Percentiles rank a stretch among this genome's conserved stretches.
Conservation (phyloP, 2,888 invertebrate species). For the Salpingus planirostris region DNA sequence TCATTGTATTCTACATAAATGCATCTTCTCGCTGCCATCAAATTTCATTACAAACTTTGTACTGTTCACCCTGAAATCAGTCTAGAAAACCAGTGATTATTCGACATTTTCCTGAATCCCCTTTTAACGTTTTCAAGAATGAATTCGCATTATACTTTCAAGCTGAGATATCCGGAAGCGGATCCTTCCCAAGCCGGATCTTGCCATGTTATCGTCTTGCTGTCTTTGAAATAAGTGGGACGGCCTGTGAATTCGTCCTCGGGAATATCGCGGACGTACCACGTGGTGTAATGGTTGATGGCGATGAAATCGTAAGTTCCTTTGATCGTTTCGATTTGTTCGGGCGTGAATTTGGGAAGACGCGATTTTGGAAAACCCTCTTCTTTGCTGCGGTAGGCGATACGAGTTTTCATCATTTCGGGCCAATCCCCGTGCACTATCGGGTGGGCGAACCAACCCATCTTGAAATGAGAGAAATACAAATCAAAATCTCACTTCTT, state of each 20-base stretch:
- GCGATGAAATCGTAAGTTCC: slow-evolving; percentile 65
- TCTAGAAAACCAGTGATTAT: background rate
- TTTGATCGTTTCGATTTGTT: slow-evolving; percentile 51
- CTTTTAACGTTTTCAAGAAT: slow-evolving; percentile 2
- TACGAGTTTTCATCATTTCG: slow-evolving; percentile 49
- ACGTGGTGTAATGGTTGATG: slow-evolving; percentile 64
- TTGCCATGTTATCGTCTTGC: too few relatives aligned
- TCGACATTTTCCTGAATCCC: too few relatives aligned
- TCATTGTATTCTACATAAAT: too few relatives aligned
- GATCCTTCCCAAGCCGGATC: slow-evolving; percentile 9
- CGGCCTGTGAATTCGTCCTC: slow-evolving; percentile 5
- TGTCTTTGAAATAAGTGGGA: slow-evolving; percentile 1
- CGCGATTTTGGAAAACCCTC: slow-evolving; percentile 47
- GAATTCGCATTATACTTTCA: slow-evolving; percentile 6
- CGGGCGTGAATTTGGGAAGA: slow-evolving; percentile 50
- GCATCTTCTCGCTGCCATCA: too few relatives aligned
- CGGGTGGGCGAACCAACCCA: slow-evolving; percentile 42
- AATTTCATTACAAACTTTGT: too few relatives aligned
- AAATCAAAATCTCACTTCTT: too few relatives aligned
- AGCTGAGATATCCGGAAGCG: too few relatives aligned
- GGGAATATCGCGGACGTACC: too few relatives aligned
- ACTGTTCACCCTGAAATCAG: too few relatives aligned
- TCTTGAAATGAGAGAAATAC: slow-evolving; percentile 10
- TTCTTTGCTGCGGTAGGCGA: slow-evolving; percentile 46
- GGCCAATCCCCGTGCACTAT: slow-evolving; percentile 62